Evolutionary conservation across 2,113 vertebrate species (phyloP).

Genomic region (Promerops cafer): DNA sequence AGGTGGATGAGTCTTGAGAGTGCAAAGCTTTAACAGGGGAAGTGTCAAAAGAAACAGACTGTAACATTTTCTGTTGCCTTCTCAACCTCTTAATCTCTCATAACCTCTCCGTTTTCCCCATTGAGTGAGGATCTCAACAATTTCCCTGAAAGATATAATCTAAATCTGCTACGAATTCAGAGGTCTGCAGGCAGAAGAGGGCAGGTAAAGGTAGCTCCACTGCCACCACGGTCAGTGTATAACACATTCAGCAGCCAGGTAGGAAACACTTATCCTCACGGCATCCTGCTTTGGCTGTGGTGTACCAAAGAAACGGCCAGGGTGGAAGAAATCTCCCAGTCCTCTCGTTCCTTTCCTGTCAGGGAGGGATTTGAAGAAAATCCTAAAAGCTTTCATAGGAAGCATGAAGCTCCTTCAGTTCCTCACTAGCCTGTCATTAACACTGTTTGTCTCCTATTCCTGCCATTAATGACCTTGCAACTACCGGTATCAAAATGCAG

Average conservation of each 20-base stretch:
- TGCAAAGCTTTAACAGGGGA: not conserved
- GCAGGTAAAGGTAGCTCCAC: not conserved
- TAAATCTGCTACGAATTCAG: not conserved
- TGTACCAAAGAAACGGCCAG: not conserved
- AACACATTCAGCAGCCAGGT: not conserved
- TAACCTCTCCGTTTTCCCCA: not conserved
- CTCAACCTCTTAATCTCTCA: not conserved
- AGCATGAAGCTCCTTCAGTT: not conserved
- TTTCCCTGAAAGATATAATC: not conserved
- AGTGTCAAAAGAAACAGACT: not conserved
- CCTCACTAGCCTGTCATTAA: constrained; percentile 42
- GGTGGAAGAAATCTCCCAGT: not conserved
- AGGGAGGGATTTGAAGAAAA: constrained; percentile 43
- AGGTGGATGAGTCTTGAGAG: not conserved
- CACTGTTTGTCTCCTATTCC: constrained; percentile 51
- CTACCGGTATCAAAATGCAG: not conserved
- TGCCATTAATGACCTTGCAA: constrained; percentile 56
- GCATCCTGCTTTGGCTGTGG: not conserved
- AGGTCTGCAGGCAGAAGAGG: not conserved
- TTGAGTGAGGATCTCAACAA: not conserved
- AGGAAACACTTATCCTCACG: not conserved
- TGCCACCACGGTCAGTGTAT: not conserved
- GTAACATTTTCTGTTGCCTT: not conserved
- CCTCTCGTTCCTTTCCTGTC: not conserved
- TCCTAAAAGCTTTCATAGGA: constrained; percentile 29